Percentiles rank a stretch among this genome's conserved stretches.
Evolutionary conservation across 1,140 invertebrate species (phyloP).

Genomic region (Leptinotarsa undecemlineata): DNA sequence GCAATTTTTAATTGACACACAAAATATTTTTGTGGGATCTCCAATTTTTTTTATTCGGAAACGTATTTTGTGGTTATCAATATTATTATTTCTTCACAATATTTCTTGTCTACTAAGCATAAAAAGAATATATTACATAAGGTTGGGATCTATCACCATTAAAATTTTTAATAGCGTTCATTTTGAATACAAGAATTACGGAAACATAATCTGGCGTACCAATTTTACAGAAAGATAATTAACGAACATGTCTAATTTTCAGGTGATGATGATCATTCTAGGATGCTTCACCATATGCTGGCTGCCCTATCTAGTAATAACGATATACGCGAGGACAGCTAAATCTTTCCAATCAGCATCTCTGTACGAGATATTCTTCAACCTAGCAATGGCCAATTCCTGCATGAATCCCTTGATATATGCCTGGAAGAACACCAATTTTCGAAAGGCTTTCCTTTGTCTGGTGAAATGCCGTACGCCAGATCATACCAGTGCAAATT

Average conservation of each 20-base stretch:
- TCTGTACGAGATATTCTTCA: slow-evolving; percentile 70
- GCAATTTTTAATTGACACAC: too few species aligned
- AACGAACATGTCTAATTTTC: slow-evolving; percentile 41
- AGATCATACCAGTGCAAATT: slow-evolving; percentile 39
- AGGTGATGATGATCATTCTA: slow-evolving; percentile 73
- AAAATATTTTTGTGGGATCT: too few species aligned
- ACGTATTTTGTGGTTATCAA: too few species aligned
- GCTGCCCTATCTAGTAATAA: slow-evolving; percentile 73
- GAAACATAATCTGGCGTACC: too few species aligned
- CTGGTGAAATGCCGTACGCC: slow-evolving; percentile 66
- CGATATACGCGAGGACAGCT: slow-evolving; percentile 64
- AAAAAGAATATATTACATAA: too few species aligned
- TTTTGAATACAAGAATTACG: too few species aligned
- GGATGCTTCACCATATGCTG: slow-evolving; percentile 76
- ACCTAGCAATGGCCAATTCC: slow-evolving; percentile 74
- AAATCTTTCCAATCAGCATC: slow-evolving; percentile 57
- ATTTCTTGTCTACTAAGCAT: too few species aligned
- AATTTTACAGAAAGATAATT: too few species aligned
- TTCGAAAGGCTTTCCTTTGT: slow-evolving; percentile 68
- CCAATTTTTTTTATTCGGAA: too few species aligned
- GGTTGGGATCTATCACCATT: too few species aligned
- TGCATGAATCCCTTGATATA: slow-evolving; percentile 79
- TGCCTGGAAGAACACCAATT: slow-evolving; percentile 78
- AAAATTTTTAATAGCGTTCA: too few species aligned
- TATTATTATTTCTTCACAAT: too few species aligned